These are phyloP conservation scores for Nymphalis polychloros DNA, from an alignment of 2,888 invertebrate species.

Conservation along the genomic window DNA sequence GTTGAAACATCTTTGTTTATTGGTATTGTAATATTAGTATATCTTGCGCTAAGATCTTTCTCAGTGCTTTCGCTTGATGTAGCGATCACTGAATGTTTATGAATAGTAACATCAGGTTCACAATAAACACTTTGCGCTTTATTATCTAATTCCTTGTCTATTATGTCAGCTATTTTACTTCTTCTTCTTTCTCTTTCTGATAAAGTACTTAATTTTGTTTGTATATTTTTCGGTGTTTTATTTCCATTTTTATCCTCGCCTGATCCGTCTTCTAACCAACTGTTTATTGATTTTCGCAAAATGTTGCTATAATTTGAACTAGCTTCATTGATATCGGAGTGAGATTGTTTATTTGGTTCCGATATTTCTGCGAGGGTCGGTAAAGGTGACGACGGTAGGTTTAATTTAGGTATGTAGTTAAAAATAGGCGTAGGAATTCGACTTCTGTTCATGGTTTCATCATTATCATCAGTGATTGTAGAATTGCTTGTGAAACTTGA, in stretches of 20 bases:
- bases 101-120: neutral
- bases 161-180: slow-evolving; percentile 20
- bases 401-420: slow-evolving; percentile 57
- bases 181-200: slow-evolving; percentile 60
- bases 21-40: neutral
- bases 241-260: slow-evolving; percentile 27
- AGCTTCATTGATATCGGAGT: slow-evolving; percentile 38
- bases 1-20: neutral
- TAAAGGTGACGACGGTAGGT: slow-evolving; percentile 56
- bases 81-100: too few species aligned
- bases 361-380: slow-evolving; percentile 68
- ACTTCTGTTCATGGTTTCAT: slow-evolving; percentile 21
- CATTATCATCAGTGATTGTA: slow-evolving; percentile 43
- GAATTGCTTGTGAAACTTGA: slow-evolving; percentile 49
- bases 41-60: neutral
- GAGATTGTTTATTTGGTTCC: slow-evolving; percentile 51
- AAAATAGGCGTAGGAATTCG: slow-evolving; percentile 61
- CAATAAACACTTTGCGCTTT: neutral
- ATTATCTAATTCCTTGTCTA: neutral
- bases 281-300: slow-evolving; percentile 47
- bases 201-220: slow-evolving; percentile 48
- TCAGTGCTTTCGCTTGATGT: neutral
- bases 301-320: neutral
- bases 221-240: slow-evolving; percentile 49
- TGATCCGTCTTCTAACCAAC: slow-evolving; percentile 48